These are phyloP conservation scores for Megaceryle maxima DNA, from an alignment of 2,113 vertebrate species.

Conservation along the genomic window DNA sequence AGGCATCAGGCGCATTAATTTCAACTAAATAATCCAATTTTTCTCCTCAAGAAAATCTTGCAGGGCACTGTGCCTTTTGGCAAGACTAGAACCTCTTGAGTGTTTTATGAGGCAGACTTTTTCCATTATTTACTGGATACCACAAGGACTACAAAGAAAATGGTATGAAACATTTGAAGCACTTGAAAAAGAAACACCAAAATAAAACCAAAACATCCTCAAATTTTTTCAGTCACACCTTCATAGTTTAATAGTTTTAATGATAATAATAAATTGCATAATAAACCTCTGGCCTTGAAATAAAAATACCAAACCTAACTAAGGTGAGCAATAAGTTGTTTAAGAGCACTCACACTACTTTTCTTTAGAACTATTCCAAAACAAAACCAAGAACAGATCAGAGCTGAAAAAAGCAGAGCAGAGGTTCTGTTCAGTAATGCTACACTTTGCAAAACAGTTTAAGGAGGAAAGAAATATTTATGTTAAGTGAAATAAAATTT, in stretches of 20 bases:
- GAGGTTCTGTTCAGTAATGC: not conserved
- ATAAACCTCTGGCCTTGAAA: not conserved
- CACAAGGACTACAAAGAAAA: not conserved
- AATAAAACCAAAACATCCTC: not conserved
- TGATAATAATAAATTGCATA: not conserved
- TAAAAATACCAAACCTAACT: not conserved
- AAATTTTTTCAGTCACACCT: not conserved
- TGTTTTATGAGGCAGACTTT: not conserved
- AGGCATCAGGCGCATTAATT: not conserved
- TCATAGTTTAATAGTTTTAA: not conserved
- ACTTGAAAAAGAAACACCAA: not conserved
- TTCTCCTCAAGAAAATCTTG: not conserved
- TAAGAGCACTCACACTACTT: not conserved
- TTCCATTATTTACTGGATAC: not conserved
- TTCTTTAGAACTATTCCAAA: not conserved
- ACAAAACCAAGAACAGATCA: not conserved
- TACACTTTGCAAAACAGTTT: not conserved
- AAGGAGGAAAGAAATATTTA: not conserved
- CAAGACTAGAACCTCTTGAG: not conserved
- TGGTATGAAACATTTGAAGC: not conserved
- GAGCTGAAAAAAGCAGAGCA: not conserved
- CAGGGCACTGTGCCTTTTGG: not conserved
- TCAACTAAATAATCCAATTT: not conserved
- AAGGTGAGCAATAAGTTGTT: not conserved
- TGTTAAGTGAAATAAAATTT: not conserved